These are phyloP conservation scores for Caenorhabditis macrosperma DNA, from an alignment of 2,888 invertebrate species.

Conservation along the genomic window DNA sequence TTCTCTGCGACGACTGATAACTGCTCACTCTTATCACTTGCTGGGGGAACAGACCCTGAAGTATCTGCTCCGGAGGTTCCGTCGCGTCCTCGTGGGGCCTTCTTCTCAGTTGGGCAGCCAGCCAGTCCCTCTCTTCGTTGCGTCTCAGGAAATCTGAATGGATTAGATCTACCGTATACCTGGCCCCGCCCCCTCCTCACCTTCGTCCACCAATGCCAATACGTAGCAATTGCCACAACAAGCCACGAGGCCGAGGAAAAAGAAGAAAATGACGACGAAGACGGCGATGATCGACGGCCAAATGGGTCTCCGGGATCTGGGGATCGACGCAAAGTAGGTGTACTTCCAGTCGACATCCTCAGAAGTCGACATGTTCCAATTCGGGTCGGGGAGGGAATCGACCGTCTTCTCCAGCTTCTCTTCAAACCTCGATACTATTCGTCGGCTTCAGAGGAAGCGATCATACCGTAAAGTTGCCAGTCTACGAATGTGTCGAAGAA, in stretches of 20 bases:
- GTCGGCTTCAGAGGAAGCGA: no score
- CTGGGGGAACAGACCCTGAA: neutral
- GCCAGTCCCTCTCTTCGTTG: slow-evolving; percentile 50
- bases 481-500: no score
- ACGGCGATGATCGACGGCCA: slow-evolving; percentile 28
- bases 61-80: neutral
- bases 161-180: slow-evolving; percentile 14
- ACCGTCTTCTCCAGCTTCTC: neutral
- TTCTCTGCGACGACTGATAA: no score
- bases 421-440: neutral
- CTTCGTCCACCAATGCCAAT: slow-evolving; percentile 46
- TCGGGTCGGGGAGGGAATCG: neutral
- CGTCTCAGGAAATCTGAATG: slow-evolving; percentile 43
- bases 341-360: slow-evolving; percentile 3
- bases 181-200: slow-evolving; percentile 11
- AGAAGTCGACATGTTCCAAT: neutral
- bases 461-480: no score
- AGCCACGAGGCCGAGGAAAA: slow-evolving; percentile 18
- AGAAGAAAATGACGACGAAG: slow-evolving; percentile 26
- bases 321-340: slow-evolving; percentile 12
- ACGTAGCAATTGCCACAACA: slow-evolving; percentile 37
- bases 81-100: neutral
- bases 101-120: slow-evolving; percentile 17
- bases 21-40: no score
- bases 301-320: neutral